Base-by-base conservation (phyloP, 2,888 invertebrate genomes). In the Terebella lapidaria region DNA sequence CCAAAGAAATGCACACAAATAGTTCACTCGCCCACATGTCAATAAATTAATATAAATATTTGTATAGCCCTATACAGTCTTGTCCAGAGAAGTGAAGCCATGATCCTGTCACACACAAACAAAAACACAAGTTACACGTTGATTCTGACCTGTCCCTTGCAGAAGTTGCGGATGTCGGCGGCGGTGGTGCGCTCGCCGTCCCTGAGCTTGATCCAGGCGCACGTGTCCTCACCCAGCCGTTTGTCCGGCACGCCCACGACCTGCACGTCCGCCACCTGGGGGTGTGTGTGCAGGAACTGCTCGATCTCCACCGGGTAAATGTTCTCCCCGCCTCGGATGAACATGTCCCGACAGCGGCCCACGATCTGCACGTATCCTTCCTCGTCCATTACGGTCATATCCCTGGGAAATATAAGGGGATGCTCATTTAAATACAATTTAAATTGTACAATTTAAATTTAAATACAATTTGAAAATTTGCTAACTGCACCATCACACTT, bases 201-300 rank as follows among this genome's bases (percentile, higher is more conserved):
- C 56, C 84, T 83, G 0, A 89, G 69, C 60, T 87, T 82, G 45
- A 85, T 76, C 82, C 83, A 84, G 3, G 83, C 84, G 72, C 84
- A 84, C 2, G 84, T 74, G 63, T 83, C 83, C 77, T 92, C 92
- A 0, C 91, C 92, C 45, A 90, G 81, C 56, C 91, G 82, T 56
- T 86, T 84, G 71, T 91, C 89, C 5, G 88, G 83, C 5, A 90
- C 85, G n/a, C 90, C 91, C 28, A 79, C 70, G 15, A 78, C 75
- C 79, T 78, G 29, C 10, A 10, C 10, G 10, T 35, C 18, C 10
- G 10, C 35, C 10, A 35, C 35, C 35, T 35, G 35, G 35, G 35
- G 35, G 35, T 18, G 18, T 35, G 18, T 10, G 10, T 10, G 10
- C 35, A 35, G 18, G 10, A 35, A 10, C 10, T 18, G 35, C 35